These are phyloP conservation scores for Phalacrocorax aristotelis DNA, from an alignment of 2,113 vertebrate species.

Conservation along the genomic window DNA sequence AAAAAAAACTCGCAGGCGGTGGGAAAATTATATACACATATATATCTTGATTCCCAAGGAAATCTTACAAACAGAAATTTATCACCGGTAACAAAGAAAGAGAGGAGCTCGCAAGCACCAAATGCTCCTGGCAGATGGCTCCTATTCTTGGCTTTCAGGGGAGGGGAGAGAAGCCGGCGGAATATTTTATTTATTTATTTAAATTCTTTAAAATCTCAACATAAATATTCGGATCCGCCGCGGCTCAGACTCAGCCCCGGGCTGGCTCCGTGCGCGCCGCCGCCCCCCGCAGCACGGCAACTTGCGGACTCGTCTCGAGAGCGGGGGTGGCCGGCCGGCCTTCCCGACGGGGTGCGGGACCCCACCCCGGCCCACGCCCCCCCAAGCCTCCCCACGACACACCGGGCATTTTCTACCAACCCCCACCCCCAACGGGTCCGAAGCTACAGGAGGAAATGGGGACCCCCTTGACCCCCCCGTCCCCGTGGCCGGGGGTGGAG, in stretches of 20 bases:
- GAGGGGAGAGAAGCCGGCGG: conserved; percentile 71
- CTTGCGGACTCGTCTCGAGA: background rate
- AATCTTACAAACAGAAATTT: conserved; percentile 75
- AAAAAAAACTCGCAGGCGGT: background rate
- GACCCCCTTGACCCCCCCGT: too few relatives aligned
- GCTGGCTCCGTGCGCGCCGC: conserved; percentile 8
- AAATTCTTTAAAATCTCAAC: conserved; percentile 81
- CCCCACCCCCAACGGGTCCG: too few relatives aligned
- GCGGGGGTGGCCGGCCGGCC: too few relatives aligned
- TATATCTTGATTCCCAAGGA: conserved; percentile 46
- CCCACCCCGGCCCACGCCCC: too few relatives aligned
- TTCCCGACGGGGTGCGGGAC: too few relatives aligned
- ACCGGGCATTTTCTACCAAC: too few relatives aligned
- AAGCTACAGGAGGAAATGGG: too few relatives aligned
- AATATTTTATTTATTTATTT: conserved; percentile 84
- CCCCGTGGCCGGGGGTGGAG: too few relatives aligned
- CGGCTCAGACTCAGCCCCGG: conserved; percentile 59
- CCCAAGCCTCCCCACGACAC: too few relatives aligned
- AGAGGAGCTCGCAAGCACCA: conserved; percentile 67
- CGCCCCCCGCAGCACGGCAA: conserved; percentile 17
- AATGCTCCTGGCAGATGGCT: conserved; percentile 77
- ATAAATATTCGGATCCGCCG: conserved; percentile 80
- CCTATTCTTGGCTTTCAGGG: conserved; percentile 72
- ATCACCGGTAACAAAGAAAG: conserved; percentile 78
- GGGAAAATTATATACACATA: background rate